phyloP scores from a whole-genome alignment of 2,113 vertebrate species.

The Oreochromis spilurus region DNA sequence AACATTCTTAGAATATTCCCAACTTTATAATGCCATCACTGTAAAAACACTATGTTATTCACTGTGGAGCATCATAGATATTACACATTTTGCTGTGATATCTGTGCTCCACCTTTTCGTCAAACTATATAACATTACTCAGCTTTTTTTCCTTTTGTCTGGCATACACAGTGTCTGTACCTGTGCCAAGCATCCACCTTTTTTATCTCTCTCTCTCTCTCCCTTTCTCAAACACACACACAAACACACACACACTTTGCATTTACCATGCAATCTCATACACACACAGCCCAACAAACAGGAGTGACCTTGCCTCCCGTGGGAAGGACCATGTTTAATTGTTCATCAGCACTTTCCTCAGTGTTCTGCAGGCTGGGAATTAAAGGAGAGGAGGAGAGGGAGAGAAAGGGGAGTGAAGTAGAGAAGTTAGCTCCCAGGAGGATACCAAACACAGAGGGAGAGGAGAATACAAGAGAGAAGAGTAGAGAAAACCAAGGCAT shows the following conservation, averaged over 20 bases:
- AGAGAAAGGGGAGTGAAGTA: slow-evolving; percentile 29
- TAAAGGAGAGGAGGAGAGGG: slow-evolving; percentile 42
- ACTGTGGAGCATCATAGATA: neutral
- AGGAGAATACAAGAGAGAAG: neutral
- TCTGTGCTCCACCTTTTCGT: neutral
- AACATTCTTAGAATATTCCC: neutral
- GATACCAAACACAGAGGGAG: neutral
- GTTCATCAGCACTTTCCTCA: slow-evolving; percentile 68
- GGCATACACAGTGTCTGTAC: slow-evolving; percentile 17
- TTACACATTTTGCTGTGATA: neutral
- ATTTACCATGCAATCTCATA: neutral
- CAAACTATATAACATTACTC: slow-evolving; percentile 22
- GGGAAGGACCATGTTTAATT: slow-evolving; percentile 68
- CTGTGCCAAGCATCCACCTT: slow-evolving; percentile 28
- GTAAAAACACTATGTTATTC: neutral
- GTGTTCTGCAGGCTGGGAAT: slow-evolving; percentile 55
- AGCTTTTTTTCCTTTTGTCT: slow-evolving; percentile 41
- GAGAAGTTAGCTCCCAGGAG: slow-evolving; percentile 25
- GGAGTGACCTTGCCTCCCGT: slow-evolving; percentile 57
- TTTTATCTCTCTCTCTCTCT: neutral
- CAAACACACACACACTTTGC: neutral
- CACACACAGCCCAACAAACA: slow-evolving; percentile 24
- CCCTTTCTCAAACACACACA: neutral
- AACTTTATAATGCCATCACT: neutral
- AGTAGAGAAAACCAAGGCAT: slow-evolving; percentile 9